Evolutionary conservation across 2,888 invertebrate species (phyloP), one percentile per base, ranked within the genome.

Genomic region (Spodoptera exigua): DNA sequence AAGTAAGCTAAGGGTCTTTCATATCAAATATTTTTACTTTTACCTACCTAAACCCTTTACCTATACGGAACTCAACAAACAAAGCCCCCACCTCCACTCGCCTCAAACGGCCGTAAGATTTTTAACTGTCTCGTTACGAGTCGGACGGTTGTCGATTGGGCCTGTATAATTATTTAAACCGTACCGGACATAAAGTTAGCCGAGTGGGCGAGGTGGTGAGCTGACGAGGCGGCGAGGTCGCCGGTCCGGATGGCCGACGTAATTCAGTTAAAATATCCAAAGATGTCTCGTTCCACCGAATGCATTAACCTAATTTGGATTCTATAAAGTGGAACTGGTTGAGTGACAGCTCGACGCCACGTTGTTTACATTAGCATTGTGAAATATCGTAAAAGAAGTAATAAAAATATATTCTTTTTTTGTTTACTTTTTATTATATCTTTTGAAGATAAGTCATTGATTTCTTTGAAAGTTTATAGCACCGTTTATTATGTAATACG

Each of bases 291-390:
- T 45, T 46, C 48, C 54, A 52, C 51, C 3, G 55, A 45, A 60
- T 70, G 64, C 45, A 60, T 69, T 60, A 55, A 51, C 65, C 70
- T 61, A 43, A 63, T 40, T 61, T 36, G 21, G 27, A 60, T 70
- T 45, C 27, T 37, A 4, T 34, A 65, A 49, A 21, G 35, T 37
- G 11, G n/a, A 4, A 18, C 7, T 35, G 2, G n/a, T 3, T 21
- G 2, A 3, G 5, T 35, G 17, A 18, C n/a, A 36, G 14, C 1
- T 2, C 9, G 40, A 45, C n/a, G 62, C 27, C 32, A 3, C 3
- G 27, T n/a, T 14, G 0, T 4, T 3, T 27, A 27, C 27, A 27
- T 27, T 27, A 27, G 7, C 4, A 27, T 27, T 27, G 27, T 27
- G 27, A 9, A 27, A 27, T 27, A 27, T 27, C 7, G 27, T 2